Evolutionary conservation across 2,888 invertebrate genomes (phyloP).

Genomic region (Epinotia nisella): DNA sequence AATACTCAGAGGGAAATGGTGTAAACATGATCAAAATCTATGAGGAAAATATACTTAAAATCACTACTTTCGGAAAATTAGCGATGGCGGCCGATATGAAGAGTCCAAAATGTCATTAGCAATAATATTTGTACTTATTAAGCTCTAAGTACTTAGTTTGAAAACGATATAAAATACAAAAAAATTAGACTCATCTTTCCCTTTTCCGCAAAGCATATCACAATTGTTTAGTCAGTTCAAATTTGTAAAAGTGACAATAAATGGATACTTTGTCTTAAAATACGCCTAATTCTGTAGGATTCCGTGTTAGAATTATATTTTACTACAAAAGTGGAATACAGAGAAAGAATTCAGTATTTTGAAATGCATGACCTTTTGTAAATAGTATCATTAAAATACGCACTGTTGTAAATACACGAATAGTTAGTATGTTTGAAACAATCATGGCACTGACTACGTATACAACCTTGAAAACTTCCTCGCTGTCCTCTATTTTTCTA

Average conservation of each 20-base stretch:
- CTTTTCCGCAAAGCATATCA: slow-evolving; percentile 21
- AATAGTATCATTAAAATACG: slow-evolving; percentile 43
- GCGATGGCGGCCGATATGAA: slow-evolving; percentile 9
- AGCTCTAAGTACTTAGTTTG: slow-evolving; percentile 60
- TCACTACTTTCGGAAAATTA: neutral
- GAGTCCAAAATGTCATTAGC: slow-evolving; percentile 55
- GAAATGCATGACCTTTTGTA: slow-evolving; percentile 45
- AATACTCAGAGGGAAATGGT: slow-evolving; percentile 12
- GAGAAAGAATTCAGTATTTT: slow-evolving; percentile 37
- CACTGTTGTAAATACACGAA: slow-evolving; percentile 48
- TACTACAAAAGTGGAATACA: slow-evolving; percentile 15
- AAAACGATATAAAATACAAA: slow-evolving; percentile 43
- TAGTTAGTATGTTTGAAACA: slow-evolving; percentile 48
- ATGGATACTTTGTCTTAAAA: slow-evolving; percentile 40
- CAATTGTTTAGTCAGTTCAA: slow-evolving; percentile 23
- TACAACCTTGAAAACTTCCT: slow-evolving; percentile 37
- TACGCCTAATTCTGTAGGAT: slow-evolving; percentile 39
- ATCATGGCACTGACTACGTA: slow-evolving; percentile 44
- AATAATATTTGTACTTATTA: slow-evolving; percentile 67
- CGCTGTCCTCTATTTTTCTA: slow-evolving; percentile 41
- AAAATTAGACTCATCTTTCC: slow-evolving; percentile 41
- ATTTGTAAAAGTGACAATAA: slow-evolving; percentile 54
- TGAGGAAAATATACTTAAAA: neutral
- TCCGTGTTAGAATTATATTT: slow-evolving; percentile 27
- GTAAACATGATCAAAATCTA: neutral